Base-by-base conservation (phyloP, 2,888 invertebrate species). In the Gymnocheta viridis region DNA sequence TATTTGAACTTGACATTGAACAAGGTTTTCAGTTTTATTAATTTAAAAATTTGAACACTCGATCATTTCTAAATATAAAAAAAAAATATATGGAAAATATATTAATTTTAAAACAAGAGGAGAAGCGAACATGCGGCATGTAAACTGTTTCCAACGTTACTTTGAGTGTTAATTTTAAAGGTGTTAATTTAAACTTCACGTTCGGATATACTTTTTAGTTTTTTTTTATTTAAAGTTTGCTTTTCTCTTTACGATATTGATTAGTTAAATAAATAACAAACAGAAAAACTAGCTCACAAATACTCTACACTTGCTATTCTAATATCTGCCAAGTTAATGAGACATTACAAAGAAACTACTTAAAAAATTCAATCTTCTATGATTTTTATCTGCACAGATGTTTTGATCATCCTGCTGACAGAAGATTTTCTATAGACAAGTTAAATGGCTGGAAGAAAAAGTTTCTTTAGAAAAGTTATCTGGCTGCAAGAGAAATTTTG, bases 161-260 rank as follows among this genome's bases (percentile, higher is more conserved):
- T 49, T 27, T 10, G 5, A 17, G 69, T 79, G 66, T 54, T 29
- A 54, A 17, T 44, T 72, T 64, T 79, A 32, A 41, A 74, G 76
- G 76, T 80, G 80, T 80, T 83, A 83, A 83, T 83, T 80, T 76
- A 54, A 83, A 60, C 58, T 58, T 58, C 80, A 80, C 70, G 83
- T 66, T 56, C 41, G 54, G 0, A 29, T 74, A 66, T 41, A 66
- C 44, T 60, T 66, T 44, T 35, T 47, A 51, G 44, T 58, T 60
- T 49, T 66, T 67, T 51, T 17, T 17, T 32, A 54, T 29, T 56
- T 56, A 17, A 14, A 17, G 14, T 44, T 51, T 49, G 14, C 6
- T 35, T 67, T 64, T 29, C 47, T 66, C 49, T 77, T 41, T 24
- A 41, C 24, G 24, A 24, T 24, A 7, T 62, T 56, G 17, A 56